Evolutionary conservation across 1,140 invertebrate species (phyloP).

Genomic region (Kradibia gibbosae): DNA sequence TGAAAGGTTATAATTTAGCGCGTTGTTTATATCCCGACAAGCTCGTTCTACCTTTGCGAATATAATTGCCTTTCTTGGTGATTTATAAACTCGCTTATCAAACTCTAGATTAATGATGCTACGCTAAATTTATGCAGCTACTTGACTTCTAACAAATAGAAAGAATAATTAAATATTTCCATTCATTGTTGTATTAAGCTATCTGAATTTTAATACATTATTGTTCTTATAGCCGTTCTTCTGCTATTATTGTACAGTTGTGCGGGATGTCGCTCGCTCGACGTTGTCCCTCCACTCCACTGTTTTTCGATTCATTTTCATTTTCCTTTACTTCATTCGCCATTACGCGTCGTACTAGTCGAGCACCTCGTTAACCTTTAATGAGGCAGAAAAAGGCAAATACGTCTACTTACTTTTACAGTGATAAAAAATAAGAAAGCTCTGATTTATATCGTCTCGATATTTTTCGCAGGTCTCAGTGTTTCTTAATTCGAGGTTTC

Average conservation of each 20-base stretch:
- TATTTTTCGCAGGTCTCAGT: slow-evolving; percentile 71
- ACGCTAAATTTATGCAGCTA: too few relatives aligned
- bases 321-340: slow-evolving; percentile 23
- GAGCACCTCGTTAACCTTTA: slow-evolving; percentile 45
- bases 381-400: slow-evolving; percentile 54
- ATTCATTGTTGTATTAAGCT: too few relatives aligned
- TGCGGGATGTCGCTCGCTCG: too few relatives aligned
- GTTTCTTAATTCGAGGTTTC: slow-evolving; percentile 72
- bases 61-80: too few relatives aligned
- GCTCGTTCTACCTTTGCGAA: too few relatives aligned
- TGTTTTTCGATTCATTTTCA: not conserved
- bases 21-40: too few relatives aligned
- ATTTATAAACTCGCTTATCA: too few relatives aligned
- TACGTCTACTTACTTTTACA: slow-evolving; percentile 35
- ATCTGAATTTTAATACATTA: not conserved
- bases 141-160: too few relatives aligned
- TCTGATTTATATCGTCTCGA: slow-evolving; percentile 70
- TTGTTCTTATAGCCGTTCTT: not conserved
- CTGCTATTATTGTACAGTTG: not conserved
- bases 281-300: not conserved
- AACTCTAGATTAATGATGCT: too few relatives aligned
- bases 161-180: too few relatives aligned
- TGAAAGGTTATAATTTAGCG: too few relatives aligned
- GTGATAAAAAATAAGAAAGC: slow-evolving; percentile 61
- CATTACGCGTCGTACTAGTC: slow-evolving; percentile 21